Percentiles rank a stretch among this genome's conserved stretches.
Conservation (phyloP, 2,113 vertebrate genomes). For the Oncorhynchus mykiss region DNA sequence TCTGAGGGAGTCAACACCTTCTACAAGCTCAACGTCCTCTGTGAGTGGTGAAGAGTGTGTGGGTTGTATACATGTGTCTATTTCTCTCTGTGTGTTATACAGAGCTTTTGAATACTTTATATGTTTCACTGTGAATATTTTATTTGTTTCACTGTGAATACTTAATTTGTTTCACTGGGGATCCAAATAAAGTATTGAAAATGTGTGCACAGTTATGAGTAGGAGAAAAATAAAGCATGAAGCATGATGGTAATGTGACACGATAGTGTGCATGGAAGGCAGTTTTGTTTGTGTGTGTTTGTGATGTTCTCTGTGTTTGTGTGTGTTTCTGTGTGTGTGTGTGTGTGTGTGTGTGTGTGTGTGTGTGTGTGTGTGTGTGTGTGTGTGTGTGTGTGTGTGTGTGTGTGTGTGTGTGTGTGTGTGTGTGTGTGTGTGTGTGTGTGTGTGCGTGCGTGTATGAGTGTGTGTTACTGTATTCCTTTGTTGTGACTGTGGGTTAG, state of each 20-base stretch:
- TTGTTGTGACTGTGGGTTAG: conserved; percentile 62
- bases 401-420: conserved; percentile 21
- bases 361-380: conserved; percentile 20
- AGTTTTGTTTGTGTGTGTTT: conserved; percentile 27
- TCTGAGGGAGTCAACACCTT: conserved; percentile 71
- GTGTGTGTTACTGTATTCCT: conserved; percentile 43
- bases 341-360: conserved; percentile 11
- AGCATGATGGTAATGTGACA: conserved; percentile 43
- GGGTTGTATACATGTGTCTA: background rate
- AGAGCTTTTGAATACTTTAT: no score
- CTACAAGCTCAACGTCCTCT: conserved; percentile 73
- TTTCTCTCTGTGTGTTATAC: conserved; percentile 9
- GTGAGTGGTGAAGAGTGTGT: conserved; percentile 58
- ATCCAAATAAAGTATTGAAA: no score
- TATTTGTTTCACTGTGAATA: no score
- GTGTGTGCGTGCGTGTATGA: conserved; percentile 9
- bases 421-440: background rate
- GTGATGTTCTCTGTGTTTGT: conserved; percentile 2
- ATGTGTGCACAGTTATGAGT: no score
- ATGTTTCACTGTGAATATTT: no score
- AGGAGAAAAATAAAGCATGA: background rate
- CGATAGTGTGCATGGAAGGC: conserved; percentile 32
- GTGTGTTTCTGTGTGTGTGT: conserved; percentile 21
- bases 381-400: background rate
- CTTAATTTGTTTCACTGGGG: no score